A percentile compares a stretch with the other conserved stretches of the same genome.
These are phyloP conservation scores for Ricordea florida DNA, from an alignment of 92 coral and sea anemone genomes.

Conservation along the genomic window DNA sequence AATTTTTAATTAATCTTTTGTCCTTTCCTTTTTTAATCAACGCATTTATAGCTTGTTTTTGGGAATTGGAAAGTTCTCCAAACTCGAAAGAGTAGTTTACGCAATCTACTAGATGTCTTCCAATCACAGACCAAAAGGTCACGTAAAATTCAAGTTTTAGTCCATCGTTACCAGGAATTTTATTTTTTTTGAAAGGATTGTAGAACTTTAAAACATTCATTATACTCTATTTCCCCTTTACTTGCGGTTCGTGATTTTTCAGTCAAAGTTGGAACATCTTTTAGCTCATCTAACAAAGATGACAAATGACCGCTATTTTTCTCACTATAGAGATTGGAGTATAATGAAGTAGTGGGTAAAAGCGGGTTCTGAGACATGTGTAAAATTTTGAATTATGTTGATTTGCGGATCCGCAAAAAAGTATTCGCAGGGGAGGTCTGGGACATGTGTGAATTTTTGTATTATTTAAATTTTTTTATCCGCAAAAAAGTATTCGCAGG, in stretches of 20 bases:
- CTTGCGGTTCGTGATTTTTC: constrained; percentile 9
- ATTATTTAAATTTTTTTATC: no score
- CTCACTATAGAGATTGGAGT: background rate
- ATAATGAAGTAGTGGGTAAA: no score
- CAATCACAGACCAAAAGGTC: background rate
- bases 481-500: no score
- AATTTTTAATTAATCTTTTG: background rate
- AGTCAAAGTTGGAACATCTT: constrained; percentile 12
- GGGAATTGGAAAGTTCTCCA: background rate
- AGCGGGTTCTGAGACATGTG: no score
- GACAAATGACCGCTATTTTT: background rate
- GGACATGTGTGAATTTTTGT: no score
- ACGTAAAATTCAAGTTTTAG: background rate
- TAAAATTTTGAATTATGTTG: no score
- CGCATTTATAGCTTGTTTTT: background rate
- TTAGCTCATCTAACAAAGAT: constrained; percentile 5
- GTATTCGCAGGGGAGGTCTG: no score
- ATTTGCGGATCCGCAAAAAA: no score
- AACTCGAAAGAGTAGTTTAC: background rate
- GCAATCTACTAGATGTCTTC: background rate
- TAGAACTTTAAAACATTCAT: constrained; percentile 28
- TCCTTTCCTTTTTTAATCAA: background rate
- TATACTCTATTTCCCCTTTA: constrained; percentile 2
- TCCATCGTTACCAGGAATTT: constrained; percentile 29
- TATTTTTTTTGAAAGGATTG: background rate